Base-by-base conservation (phyloP, 2,888 invertebrate genomes). In the Thyatira batis region DNA sequence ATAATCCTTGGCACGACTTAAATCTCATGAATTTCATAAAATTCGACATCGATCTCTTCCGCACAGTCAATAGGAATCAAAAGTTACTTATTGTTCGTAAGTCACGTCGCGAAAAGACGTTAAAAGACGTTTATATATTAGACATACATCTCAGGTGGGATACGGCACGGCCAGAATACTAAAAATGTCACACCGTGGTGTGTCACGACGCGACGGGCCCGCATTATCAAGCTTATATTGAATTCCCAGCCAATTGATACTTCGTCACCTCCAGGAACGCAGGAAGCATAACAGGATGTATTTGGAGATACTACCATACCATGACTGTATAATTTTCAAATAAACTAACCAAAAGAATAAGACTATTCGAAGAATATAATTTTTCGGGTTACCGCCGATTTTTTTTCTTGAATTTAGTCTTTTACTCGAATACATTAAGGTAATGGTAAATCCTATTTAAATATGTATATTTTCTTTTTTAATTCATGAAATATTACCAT, bases 211-310 rank as follows among this genome's bases (percentile, higher is more conserved):
- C 67, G 66, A 55, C 70, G 71, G 67, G 74, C 80, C 78, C 78
- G 82, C 84, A 82, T 78, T 71, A 70, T 76, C 74, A 71, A 63
- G 76, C 71, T 75, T 78, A 82, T 89, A 88, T 87, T 87, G 85
- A 87, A 88, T 87, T 86, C 84, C 78, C 75, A 65, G 78, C 72
- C 85, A 85, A 88, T 86, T 87, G 86, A 80, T 81, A 86, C 78
- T 75, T 81, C 78, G 79, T 77, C 82, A 82, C 82, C 80, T 81
- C 74, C 68, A 76, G 71, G 73, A 80, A 73, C 73, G 69, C 82
- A 84, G 88, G 87, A 88, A 82, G 78, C 68, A 64, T 58, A 68
- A 70, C 81, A 78, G 84, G 82, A 85, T 80, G 75, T 79, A 72
- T 71, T 69, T 65, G 59, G 65, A 72, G 71, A 79, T 74, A 75